Base-by-base conservation (phyloP, 2,113 vertebrate genomes). In the Dicentrarchus labrax region DNA sequence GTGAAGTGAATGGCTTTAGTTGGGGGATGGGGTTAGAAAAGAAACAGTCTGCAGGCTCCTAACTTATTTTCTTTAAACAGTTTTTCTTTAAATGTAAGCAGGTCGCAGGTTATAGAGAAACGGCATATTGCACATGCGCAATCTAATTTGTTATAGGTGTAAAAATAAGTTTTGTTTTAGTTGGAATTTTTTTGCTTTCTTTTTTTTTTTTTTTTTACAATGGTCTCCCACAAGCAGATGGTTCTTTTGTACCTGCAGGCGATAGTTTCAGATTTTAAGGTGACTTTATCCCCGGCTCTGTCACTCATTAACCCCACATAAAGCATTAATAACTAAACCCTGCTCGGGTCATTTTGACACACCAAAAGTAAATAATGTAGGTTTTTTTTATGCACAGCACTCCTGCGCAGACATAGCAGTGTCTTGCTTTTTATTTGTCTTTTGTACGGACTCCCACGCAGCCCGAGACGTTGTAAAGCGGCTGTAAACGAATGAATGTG, bases 241-340 rank as follows among this genome's bases (percentile, higher is more conserved):
- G 85, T 83, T 82, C 90, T 89, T 92, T 94, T 92, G 90, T 94
- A 92, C 90, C 90, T 92, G 91, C 88, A 61, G 87, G 92, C 70
- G 51, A 74, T 72, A 75, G 19, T 82, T 89, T 76, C 16, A 56
- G 50, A 84, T 80, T 88, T 12, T 65, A 80, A 91, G 71, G 85
- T 86, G 79, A 24, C 21, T 62, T 47, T 21, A 47, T 56, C 57
- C 30, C 21, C 4, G n/a, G 50, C 57, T 75, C 57, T 43, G 91
- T 93, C 54, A 91, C 78, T 90, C 62, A 91, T 93, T 93, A 90
- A 93, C 85, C 59, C 38, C 7, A 9, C 67, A 75, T 78, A 65
- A 86, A 80, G 38, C 62, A 45, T 36, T 57, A 78, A 88, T 85
- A 84, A 70, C 65, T 71, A 24, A 84, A 73, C 89, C 43, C 2